Base-by-base conservation (phyloP, 1,140 invertebrate genomes). In the Magallana ariakensis region DNA sequence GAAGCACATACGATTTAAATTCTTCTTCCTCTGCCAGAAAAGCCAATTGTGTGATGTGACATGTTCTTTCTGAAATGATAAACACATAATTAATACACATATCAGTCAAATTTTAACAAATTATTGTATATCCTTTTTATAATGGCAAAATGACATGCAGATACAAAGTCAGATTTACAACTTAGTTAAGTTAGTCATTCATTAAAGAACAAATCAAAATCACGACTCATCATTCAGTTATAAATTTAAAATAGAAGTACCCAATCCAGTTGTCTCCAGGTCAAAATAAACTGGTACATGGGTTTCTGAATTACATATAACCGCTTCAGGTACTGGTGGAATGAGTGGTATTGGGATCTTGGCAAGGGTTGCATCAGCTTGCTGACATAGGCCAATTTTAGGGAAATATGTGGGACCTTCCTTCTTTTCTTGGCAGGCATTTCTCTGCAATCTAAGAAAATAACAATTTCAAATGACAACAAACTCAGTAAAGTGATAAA, bases 11-110 rank as follows among this genome's bases (percentile, higher is more conserved):
- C 10, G n/a, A 13, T 60, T 60, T 13, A 60, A 60, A 60, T n/a
- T 60, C n/a, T 60, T 60, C 57, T 60, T 60, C 57, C 57, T 60
- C 57, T 60, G 13, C 57, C 57, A 60, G 57, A 60, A 60, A 60
- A 15, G 57, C 57, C 57, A 60, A 33, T n/a, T 60, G 57, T 15
- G 10, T 60, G n/a, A 60, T 60, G 57, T 60, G 57, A 60, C 57
- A 60, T 60, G 57, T 60, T 60, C 57, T 60, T 15, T 60, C 57
- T 60, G 10, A 60, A 60, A 60, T 60, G 11, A 15, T 60, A 60
- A 60, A 60, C n/a, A n/a, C n/a, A 60, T 15, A 60, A 60, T 11
- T n/a, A 60, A 33, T 33, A 33, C 33, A 33, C 5, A 33, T 33
- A 33, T 33, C 33, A 33, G 33, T 33, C 33, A 33, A 60, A 60